These are phyloP conservation scores for Rutpela maculata DNA, from an alignment of 2,888 invertebrate species.

Conservation along the genomic window DNA sequence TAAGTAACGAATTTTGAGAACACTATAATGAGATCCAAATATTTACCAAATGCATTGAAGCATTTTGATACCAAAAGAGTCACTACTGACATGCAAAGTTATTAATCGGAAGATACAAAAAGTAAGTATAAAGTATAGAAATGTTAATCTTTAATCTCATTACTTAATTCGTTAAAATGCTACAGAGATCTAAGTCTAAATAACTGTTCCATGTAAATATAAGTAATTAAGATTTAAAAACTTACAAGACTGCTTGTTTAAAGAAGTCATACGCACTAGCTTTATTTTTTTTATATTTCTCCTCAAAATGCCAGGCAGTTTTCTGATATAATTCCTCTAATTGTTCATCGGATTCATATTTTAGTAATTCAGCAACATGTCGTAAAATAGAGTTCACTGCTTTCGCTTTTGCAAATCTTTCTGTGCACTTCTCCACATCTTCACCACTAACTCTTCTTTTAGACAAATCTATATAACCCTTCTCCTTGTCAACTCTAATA, in stretches of 20 bases:
- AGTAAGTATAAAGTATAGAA: too few species aligned
- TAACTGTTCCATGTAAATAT: background rate
- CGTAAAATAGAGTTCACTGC: conserved; percentile 98
- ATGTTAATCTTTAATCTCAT: too few species aligned
- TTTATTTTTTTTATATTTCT: conserved; percentile 95
- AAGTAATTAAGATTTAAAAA: conserved; percentile 26
- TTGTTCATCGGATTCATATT: conserved; percentile 93
- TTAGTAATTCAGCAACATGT: conserved; percentile 96
- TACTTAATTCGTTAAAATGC: too few species aligned
- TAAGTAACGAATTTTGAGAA: too few species aligned
- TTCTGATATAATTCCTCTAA: conserved; percentile 96
- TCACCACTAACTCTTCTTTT: conserved; percentile 98
- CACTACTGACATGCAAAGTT: too few species aligned
- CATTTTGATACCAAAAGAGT: too few species aligned
- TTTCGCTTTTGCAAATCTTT: conserved; percentile 98
- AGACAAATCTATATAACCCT: conserved; percentile 99
- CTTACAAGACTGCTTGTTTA: conserved; percentile 90
- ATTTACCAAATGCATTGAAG: too few species aligned
- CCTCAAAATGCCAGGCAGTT: conserved; percentile 99
- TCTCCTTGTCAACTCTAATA: conserved; percentile 99
- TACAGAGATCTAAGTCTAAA: conserved; percentile 8
- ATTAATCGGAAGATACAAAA: too few species aligned
- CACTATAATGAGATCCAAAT: too few species aligned
- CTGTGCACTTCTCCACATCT: conserved; percentile 98
- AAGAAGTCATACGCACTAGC: conserved; percentile 98